Evolutionary conservation across 1,140 invertebrate species (phyloP).

Genomic region (Andricus grossulariae): DNA sequence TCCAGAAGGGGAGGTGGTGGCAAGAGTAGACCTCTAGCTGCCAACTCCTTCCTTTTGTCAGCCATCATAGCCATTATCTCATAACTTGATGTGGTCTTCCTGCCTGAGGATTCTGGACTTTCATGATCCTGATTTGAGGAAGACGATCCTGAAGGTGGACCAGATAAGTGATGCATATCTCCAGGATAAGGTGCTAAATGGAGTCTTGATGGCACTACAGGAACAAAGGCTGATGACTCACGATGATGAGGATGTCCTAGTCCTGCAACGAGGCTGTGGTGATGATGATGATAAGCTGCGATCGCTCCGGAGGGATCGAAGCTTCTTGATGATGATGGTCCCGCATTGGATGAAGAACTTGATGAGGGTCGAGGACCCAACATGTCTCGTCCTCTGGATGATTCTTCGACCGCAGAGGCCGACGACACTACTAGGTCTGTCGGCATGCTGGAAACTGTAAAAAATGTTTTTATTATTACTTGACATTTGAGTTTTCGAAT

Average conservation of each 20-base stretch:
- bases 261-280: conserved; percentile 71
- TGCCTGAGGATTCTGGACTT: conserved; percentile 60
- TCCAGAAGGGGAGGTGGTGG: conserved; percentile 79
- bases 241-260: conserved; percentile 79
- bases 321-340: conserved; percentile 74
- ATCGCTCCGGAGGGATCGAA: conserved; percentile 79
- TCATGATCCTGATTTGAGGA: conserved; percentile 77
- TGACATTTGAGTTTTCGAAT: background rate
- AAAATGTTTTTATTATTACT: conserved; percentile 12
- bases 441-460: conserved; percentile 67
- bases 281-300: conserved; percentile 82
- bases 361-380: conserved; percentile 59
- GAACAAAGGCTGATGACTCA: conserved; percentile 88
- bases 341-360: conserved; percentile 72
- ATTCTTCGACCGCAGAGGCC: conserved; percentile 65
- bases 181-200: conserved; percentile 81
- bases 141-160: conserved; percentile 71
- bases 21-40: conserved; percentile 72
- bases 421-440: conserved; percentile 72
- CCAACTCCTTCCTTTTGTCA: conserved; percentile 88
- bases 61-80: conserved; percentile 92
- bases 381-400: conserved; percentile 49
- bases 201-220: conserved; percentile 87
- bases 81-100: conserved; percentile 80
- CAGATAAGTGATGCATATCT: conserved; percentile 78